Conservation (phyloP, 2,797 vertebrate genomes). For the Phrynocephalus guinanensis region DNA sequence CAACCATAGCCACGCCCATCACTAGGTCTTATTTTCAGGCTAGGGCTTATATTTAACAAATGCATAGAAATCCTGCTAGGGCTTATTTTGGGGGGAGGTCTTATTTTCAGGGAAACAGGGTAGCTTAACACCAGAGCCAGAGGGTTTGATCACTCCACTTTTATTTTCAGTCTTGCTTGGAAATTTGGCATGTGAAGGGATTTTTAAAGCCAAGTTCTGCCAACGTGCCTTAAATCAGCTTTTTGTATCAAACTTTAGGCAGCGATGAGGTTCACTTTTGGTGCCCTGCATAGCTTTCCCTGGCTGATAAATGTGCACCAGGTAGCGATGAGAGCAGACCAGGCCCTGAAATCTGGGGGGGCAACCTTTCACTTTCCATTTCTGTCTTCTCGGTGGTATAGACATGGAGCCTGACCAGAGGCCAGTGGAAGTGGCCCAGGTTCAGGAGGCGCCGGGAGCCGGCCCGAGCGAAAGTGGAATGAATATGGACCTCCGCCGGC, state of each 20-base stretch:
- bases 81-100: too few relatives aligned
- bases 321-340: neutral
- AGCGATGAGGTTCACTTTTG: too few relatives aligned
- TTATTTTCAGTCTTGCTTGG: neutral
- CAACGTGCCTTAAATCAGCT: too few relatives aligned
- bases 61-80: too few relatives aligned
- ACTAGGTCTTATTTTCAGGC: too few relatives aligned
- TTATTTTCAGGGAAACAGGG: too few relatives aligned
- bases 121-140: neutral
- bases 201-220: too few relatives aligned
- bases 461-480: slow-evolving; percentile 12
- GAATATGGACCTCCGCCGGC: slow-evolving; percentile 48
- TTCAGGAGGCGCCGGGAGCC: neutral
- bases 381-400: neutral
- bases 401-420: slow-evolving; percentile 21
- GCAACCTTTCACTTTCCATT: neutral
- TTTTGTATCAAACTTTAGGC: neutral
- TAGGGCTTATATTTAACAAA: too few relatives aligned
- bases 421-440: neutral
- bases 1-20: too few relatives aligned
- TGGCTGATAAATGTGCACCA: neutral
- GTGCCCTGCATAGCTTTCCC: neutral
- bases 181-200: too few relatives aligned
- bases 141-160: neutral
- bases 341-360: neutral